Percentiles rank a stretch among this genome's conserved stretches.
These are phyloP conservation scores for Parnassius glacialis DNA, from an alignment of 2,888 invertebrate genomes.

Conservation along the genomic window DNA sequence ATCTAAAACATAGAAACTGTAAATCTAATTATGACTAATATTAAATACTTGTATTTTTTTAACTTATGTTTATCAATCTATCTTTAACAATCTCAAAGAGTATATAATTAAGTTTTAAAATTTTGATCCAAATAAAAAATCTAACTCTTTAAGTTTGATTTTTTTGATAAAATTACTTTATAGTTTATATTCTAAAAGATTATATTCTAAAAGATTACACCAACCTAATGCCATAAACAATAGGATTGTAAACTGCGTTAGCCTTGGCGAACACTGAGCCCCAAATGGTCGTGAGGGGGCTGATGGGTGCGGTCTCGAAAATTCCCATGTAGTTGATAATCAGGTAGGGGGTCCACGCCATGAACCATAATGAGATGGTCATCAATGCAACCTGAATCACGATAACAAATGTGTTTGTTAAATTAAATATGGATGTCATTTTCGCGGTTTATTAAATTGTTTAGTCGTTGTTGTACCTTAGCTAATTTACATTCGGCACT, in stretches of 20 bases:
- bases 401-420: not conserved
- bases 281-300: constrained; percentile 92
- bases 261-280: constrained; percentile 95
- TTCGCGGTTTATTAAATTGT: too few species aligned
- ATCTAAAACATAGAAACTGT: too few species aligned
- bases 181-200: too few species aligned
- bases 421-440: not conserved
- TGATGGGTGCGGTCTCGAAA: constrained; percentile 86
- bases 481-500: constrained; percentile 94
- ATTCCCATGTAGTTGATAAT: constrained; percentile 91
- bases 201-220: not conserved
- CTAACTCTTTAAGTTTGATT: too few species aligned
- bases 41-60: too few species aligned
- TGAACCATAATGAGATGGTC: constrained; percentile 94
- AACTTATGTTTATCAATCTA: too few species aligned
- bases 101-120: too few species aligned
- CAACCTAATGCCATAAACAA: constrained; percentile 94
- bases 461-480: constrained; percentile 76
- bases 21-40: too few species aligned
- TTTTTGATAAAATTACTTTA: too few species aligned
- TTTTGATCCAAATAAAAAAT: too few species aligned
- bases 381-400: constrained; percentile 87
- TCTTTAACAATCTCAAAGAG: too few species aligned
- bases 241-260: constrained; percentile 94
- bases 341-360: constrained; percentile 95